Percentiles rank a stretch among this genome's conserved stretches.
Evolutionary conservation across 1,140 invertebrate species (phyloP).

Genomic region (Drosophila nasuta): DNA sequence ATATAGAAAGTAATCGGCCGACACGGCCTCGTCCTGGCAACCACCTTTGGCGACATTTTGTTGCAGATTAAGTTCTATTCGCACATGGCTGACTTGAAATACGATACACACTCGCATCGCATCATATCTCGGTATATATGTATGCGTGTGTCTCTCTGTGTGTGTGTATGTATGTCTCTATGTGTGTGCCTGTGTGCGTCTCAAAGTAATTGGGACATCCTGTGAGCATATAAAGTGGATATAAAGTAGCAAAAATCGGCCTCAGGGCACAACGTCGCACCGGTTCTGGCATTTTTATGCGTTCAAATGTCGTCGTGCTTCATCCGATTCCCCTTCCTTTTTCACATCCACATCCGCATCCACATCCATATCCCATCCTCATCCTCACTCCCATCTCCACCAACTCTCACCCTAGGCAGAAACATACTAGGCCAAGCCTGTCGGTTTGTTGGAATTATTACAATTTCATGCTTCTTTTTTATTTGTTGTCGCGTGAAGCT

Average conservation of each 20-base stretch:
- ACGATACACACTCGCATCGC: conserved; percentile 71
- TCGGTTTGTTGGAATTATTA: conserved; percentile 74
- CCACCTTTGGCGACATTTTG: conserved; percentile 84
- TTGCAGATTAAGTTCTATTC: conserved; percentile 85
- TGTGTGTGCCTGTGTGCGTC: conserved; percentile 49
- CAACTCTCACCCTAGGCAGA: not conserved
- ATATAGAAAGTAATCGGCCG: conserved; percentile 76
- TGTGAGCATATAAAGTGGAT: conserved; percentile 83
- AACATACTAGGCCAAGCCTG: conserved; percentile 11
- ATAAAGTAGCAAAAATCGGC: conserved; percentile 77
- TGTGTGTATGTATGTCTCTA: not conserved
- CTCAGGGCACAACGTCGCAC: conserved; percentile 71
- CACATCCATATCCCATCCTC: not conserved
- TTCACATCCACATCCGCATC: not conserved
- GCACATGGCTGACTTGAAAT: conserved; percentile 85
- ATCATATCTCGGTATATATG: conserved; percentile 25
- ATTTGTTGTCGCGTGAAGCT: conserved; percentile 79
- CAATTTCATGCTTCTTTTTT: conserved; percentile 80
- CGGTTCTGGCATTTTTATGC: conserved; percentile 77
- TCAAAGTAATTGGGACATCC: conserved; percentile 83
- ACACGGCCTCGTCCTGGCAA: conserved; percentile 44
- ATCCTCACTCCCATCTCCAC: not conserved
- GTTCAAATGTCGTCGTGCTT: conserved; percentile 80
- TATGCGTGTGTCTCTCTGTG: not conserved
- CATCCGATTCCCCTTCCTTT: conserved; percentile 52